Evolutionary conservation across 2,888 invertebrate genomes (phyloP).

Genomic region (Loripinus fragilis): DNA sequence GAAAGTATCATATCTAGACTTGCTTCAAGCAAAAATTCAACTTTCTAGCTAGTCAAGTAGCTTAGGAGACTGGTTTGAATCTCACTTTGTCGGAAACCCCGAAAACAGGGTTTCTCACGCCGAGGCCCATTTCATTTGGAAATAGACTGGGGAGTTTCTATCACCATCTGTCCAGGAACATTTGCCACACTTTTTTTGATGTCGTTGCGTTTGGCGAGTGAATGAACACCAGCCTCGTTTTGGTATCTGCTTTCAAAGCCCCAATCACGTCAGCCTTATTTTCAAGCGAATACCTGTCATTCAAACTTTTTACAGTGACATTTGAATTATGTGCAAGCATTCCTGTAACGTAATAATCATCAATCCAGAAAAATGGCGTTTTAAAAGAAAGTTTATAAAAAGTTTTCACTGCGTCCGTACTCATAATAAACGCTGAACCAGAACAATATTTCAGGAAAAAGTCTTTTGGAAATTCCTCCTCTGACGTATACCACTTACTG

Average conservation of each 20-base stretch:
- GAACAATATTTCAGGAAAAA: constrained; percentile 83
- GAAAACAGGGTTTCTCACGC: too few species aligned
- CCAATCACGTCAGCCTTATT: constrained; percentile 43
- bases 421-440: constrained; percentile 85
- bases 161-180: constrained; percentile 52
- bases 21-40: too few species aligned
- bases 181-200: constrained; percentile 48
- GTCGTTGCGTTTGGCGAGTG: constrained; percentile 52
- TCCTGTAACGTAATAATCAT: constrained; percentile 94
- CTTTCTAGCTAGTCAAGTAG: too few species aligned
- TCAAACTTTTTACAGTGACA: constrained; percentile 69
- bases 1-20: too few species aligned
- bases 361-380: constrained; percentile 93
- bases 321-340: constrained; percentile 85
- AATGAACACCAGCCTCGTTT: constrained; percentile 55
- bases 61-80: too few species aligned
- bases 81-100: too few species aligned
- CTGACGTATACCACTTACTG: constrained; percentile 83
- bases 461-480: constrained; percentile 80
- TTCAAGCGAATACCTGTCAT: constrained; percentile 75
- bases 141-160: too few species aligned
- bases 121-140: too few species aligned
- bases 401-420: constrained; percentile 86
- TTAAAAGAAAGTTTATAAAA: constrained; percentile 87
- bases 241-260: constrained; percentile 43